Evolutionary conservation across 2,888 invertebrate species (phyloP).

Genomic region (Tenodera sinensis): DNA sequence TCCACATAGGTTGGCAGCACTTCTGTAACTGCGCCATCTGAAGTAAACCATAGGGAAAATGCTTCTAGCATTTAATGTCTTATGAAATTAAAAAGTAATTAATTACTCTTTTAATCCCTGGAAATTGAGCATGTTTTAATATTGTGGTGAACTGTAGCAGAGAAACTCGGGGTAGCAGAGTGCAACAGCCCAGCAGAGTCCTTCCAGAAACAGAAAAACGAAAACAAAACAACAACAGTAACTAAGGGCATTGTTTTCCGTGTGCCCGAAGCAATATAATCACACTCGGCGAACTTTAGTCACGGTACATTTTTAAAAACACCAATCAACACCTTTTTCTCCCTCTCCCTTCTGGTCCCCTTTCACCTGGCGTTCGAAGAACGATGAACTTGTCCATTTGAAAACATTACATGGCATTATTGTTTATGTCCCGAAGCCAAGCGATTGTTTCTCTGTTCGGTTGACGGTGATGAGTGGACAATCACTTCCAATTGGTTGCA

Average conservation of each 20-base stretch:
- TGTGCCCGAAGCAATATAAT: not conserved
- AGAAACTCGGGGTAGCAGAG: no score
- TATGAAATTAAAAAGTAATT: no score
- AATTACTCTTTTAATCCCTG: no score
- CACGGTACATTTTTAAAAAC: not conserved
- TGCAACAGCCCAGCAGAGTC: not conserved
- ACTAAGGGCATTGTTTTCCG: not conserved
- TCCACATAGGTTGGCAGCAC: no score
- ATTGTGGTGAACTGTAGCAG: no score
- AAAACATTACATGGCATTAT: conserved; percentile 9
- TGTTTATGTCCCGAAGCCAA: not conserved
- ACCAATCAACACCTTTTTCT: conserved; percentile 3
- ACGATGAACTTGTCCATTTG: not conserved
- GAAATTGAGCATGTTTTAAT: no score
- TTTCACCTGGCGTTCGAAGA: conserved; percentile 9
- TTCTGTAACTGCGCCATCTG: no score
- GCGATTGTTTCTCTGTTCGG: not conserved
- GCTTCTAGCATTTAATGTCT: no score
- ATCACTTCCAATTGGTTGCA: conserved; percentile 3
- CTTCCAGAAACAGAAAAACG: not conserved
- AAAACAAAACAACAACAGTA: not conserved
- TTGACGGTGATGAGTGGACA: not conserved
- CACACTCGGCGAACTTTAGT: not conserved
- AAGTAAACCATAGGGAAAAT: no score
- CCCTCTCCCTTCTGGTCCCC: not conserved